Evolutionary conservation across 2,113 vertebrate species (phyloP).

Genomic region (Microtus montanus): DNA sequence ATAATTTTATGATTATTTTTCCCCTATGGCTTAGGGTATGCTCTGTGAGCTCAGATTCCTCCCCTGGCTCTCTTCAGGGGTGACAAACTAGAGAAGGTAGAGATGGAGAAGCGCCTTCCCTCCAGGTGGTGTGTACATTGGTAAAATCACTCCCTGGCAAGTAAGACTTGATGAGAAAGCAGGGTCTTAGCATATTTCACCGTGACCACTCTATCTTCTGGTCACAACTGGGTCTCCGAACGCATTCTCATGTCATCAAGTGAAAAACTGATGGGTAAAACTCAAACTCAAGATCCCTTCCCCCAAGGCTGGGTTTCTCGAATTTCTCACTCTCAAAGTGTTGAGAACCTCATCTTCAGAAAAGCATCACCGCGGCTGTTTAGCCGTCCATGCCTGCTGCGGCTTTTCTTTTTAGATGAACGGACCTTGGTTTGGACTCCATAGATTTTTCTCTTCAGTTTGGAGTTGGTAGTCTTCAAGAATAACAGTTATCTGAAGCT

Average conservation of each 20-base stretch:
- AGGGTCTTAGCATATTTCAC: not conserved
- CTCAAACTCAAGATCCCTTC: not conserved
- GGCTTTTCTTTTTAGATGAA: not conserved
- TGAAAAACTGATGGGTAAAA: not conserved
- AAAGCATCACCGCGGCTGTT: not conserved
- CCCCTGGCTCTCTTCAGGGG: not conserved
- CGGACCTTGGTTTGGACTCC: not conserved
- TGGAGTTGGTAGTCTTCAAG: not conserved
- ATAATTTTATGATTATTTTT: not conserved
- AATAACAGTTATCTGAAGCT: not conserved
- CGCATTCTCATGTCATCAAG: not conserved
- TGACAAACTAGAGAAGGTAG: not conserved
- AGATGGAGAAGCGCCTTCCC: not conserved
- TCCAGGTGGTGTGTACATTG: not conserved
- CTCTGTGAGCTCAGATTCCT: not conserved
- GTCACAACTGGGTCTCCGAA: not conserved
- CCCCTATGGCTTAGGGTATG: not conserved
- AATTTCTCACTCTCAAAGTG: not conserved
- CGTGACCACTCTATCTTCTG: not conserved
- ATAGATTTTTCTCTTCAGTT: not conserved
- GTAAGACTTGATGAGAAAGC: not conserved
- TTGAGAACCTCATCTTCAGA: not conserved
- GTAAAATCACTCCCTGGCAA: not conserved
- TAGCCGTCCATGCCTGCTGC: not conserved
- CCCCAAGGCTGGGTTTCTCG: not conserved